Base-by-base conservation (phyloP, 2,113 vertebrate species). In the Corythaixoides concolor region DNA sequence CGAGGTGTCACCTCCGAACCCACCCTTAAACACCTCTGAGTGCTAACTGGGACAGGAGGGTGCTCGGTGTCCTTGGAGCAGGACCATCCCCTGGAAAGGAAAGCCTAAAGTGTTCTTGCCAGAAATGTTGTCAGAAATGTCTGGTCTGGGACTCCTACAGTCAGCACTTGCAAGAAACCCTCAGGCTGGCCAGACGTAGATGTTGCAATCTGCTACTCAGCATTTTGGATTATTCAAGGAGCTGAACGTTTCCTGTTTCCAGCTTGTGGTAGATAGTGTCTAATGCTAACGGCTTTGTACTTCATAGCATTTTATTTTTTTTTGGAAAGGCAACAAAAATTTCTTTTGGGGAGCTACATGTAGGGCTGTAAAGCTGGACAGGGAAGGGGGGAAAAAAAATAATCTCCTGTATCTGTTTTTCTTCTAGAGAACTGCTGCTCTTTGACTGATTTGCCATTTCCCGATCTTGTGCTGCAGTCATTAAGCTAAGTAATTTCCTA, bases 21-120 rank as follows among this genome's bases (percentile, higher is more conserved):
- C 30, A 35, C 15, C 23, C 41, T 12, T 19, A 16, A 53, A 41
- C 22, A 6, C 14, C n/a, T 22, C 27, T 30, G 5, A n/a, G 26
- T 24, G 19, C 11, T 20, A n/a, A 17, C 5, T 47, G 37, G 26
- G 47, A 18, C 5, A 22, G 58, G 30, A n/a, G 6, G 45, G 37
- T 24, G 5, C 14, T 27, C 1, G 1, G 41, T 17, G 17, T 52
- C 18, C 32, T 73, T 72, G 0, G 1, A 58, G 72, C 19, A 41
- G 68, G 55, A 27, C 17, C 0, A 0, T 18, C 19, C 10, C 15
- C 22, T 74, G 33, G n/a, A 49, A 70, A 70, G n/a, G 12, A 37
- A 55, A 59, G 6, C 24, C 19, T 4, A 1, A 39, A 41, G 11
- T 9, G 9, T n/a, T 33, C 21, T 74, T 63, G 64, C 35, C 8